Evolutionary conservation across 2,113 vertebrate species (phyloP), one percentile per base, ranked within the genome.

Genomic region (Telmatochromis brachygnathus): DNA sequence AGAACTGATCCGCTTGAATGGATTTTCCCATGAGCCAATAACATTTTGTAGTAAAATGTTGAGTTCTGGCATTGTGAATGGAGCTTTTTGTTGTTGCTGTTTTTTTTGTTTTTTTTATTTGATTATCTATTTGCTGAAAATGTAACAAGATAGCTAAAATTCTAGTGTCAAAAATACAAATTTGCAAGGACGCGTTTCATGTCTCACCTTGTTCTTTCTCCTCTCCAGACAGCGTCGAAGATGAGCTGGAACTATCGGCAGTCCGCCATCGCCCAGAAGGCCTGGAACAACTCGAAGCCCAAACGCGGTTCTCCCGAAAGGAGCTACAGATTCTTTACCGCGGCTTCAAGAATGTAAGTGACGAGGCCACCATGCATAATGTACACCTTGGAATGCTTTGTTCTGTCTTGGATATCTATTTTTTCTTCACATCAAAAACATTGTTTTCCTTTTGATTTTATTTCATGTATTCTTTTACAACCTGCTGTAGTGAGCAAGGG

Each of bases 321-420:
- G 99, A 99, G 95, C 97, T 99, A 13, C 99, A 99, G 96, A 98
- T 99, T 91, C 97, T 99, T 5, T 99, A 99, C 93, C 97, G 99
- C 70, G 98, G 99, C 95, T 99, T 99, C 96, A 99, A 99, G 94
- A 99, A 99, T 0, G 99, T 99, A 96, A 98, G 99, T 90, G 77
- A 45, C 7, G 6, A 2, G 51, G 37, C 86, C 19, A 5, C 47
- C 21, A 8, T 28, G 0, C 35, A 77, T 75, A 55, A 85, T 70
- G 26, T 51, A 60, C 15, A 81, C 12, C 58, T 51, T 9, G 26
- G 30, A 11, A 9, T 21, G 35, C 54, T 84, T 90, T 88, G 47
- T 23, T 87, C 60, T 80, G 2, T 68, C 15, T 26, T 84, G 37
- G 83, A 58, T 49, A 42, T 54, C 9, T 26, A 21, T 60, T 28